Conservation (phyloP, 2,797 vertebrate genomes). For the Zenarchopterus dispar region DNA sequence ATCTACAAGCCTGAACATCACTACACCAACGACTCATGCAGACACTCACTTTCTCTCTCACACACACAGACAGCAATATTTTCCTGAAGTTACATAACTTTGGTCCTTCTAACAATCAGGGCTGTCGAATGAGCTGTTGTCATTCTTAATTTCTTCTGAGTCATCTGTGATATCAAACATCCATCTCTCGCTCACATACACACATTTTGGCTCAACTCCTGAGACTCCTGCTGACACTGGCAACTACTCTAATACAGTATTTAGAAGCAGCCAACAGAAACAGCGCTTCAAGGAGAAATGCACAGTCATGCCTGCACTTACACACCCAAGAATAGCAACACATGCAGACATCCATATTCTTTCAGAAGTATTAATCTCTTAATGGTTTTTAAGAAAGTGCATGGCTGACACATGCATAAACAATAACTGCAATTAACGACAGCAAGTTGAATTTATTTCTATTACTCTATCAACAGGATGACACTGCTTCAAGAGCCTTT, state of each 20-base stretch:
- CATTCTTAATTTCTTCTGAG: too few species aligned
- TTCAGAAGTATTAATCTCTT: not conserved
- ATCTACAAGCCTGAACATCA: conserved; percentile 26
- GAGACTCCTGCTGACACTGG: conserved; percentile 24
- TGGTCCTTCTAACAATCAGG: not conserved
- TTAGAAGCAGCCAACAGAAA: conserved; percentile 11
- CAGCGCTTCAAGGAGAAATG: not conserved
- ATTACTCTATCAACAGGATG: not conserved
- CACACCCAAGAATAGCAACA: not conserved
- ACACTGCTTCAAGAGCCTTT: too few species aligned
- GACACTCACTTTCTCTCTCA: too few species aligned
- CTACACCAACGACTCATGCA: conserved; percentile 1
- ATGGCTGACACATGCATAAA: not conserved
- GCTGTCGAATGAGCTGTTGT: not conserved
- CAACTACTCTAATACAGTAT: conserved; percentile 16
- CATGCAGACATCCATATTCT: not conserved
- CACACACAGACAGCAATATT: too few species aligned
- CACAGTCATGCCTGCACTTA: conserved; percentile 8
- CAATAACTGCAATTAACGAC: not conserved
- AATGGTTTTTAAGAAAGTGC: not conserved
- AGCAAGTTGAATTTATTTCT: not conserved
- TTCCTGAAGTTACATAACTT: not conserved
- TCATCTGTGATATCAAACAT: not conserved
- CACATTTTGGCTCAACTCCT: conserved; percentile 1
- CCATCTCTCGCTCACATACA: not conserved